Evolutionary conservation across 1,140 invertebrate genomes (phyloP).

Genomic region (Nephila pilipes): DNA sequence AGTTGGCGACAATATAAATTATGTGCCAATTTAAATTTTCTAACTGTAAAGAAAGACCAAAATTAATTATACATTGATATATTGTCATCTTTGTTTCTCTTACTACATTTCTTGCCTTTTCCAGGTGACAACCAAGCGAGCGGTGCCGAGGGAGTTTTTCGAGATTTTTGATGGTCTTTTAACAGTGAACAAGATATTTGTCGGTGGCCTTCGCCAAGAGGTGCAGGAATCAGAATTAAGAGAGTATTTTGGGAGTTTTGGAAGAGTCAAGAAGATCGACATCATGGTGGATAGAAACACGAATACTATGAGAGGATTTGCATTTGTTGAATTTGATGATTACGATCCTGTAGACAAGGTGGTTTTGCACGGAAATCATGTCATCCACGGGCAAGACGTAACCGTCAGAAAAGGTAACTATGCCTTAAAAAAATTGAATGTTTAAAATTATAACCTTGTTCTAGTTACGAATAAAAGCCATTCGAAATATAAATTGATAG

Average conservation of each 20-base stretch:
- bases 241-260: conserved; percentile 93
- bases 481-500: too few relatives aligned
- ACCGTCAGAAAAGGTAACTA: conserved; percentile 67
- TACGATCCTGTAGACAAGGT: conserved; percentile 73
- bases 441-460: too few relatives aligned
- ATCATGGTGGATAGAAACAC: conserved; percentile 71
- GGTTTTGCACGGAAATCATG: conserved; percentile 44
- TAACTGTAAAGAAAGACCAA: too few relatives aligned
- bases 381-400: conserved; percentile 58
- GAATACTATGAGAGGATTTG: conserved; percentile 56
- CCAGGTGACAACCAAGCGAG: conserved; percentile 64
- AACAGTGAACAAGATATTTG: conserved; percentile 88
- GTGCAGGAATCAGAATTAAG: conserved; percentile 95
- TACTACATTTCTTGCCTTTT: neutral
- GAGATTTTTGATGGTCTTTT: conserved; percentile 58
- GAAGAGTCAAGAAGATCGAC: conserved; percentile 85
- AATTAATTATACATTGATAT: too few relatives aligned
- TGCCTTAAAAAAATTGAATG: too few relatives aligned
- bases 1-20: too few relatives aligned
- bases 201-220: conserved; percentile 95
- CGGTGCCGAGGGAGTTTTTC: conserved; percentile 62
- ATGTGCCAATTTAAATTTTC: too few relatives aligned
- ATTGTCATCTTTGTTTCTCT: too few relatives aligned
- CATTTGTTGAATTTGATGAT: conserved; percentile 72
- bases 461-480: too few relatives aligned